Evolutionary conservation across 2,797 vertebrate genomes (phyloP).

Genomic region (Chelon labrosus): DNA sequence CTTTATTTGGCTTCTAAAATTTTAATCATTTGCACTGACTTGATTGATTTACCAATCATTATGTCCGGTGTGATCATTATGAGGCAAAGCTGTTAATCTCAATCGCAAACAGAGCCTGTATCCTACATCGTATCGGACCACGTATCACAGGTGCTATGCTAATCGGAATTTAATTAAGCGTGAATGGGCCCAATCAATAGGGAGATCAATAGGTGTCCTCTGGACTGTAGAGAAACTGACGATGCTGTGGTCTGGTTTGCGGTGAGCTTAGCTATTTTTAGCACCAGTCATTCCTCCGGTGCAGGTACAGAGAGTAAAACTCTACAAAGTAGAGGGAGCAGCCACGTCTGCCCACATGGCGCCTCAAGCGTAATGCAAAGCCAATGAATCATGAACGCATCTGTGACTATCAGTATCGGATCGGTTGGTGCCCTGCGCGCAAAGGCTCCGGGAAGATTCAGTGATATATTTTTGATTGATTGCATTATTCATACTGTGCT

Average conservation of each 20-base stretch:
- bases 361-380: conserved; percentile 65
- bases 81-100: conserved; percentile 8
- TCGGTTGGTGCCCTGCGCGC: conserved; percentile 24
- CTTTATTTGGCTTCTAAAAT: not conserved
- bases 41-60: not conserved
- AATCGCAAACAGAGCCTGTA: conserved; percentile 18
- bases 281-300: conserved; percentile 53
- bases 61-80: not conserved
- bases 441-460: conserved; percentile 33
- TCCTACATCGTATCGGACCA: not conserved
- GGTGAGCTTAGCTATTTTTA: conserved; percentile 72
- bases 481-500: conserved; percentile 29
- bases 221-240: conserved; percentile 44
- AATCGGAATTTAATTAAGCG: conserved; percentile 46
- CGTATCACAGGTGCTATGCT: not conserved
- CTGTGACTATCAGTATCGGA: conserved; percentile 56
- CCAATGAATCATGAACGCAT: conserved; percentile 70
- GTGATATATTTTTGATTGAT: conserved; percentile 28
- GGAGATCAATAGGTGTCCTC: conserved; percentile 40
- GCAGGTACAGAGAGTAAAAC: conserved; percentile 66
- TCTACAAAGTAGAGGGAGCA: conserved; percentile 58
- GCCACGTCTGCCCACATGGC: conserved; percentile 58
- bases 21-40: not conserved
- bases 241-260: conserved; percentile 52
- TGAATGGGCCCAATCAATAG: conserved; percentile 46